These are phyloP conservation scores for Himalopsyche anomala DNA, from an alignment of 2,888 invertebrate species.

Conservation along the genomic window DNA sequence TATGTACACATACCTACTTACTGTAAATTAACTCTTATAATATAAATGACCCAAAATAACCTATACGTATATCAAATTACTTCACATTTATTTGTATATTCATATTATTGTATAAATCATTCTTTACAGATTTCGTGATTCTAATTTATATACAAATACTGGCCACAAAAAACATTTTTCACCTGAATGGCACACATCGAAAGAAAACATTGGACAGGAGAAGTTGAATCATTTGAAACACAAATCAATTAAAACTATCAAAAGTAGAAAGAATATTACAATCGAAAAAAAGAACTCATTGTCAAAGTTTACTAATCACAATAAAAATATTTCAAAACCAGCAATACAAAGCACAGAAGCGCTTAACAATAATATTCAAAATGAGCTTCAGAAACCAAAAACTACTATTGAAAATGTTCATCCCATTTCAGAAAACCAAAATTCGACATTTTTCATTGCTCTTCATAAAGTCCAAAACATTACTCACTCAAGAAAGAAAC, in stretches of 20 bases:
- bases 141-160: slow-evolving; percentile 6
- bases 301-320: slow-evolving; percentile 3
- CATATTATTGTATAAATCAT: background rate
- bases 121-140: slow-evolving; percentile 26
- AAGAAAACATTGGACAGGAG: slow-evolving; percentile 13
- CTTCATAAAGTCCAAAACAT: background rate
- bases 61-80: background rate
- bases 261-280: background rate
- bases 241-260: background rate
- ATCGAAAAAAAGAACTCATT: slow-evolving; percentile 13
- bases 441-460: slow-evolving; percentile 23
- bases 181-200: slow-evolving; percentile 3
- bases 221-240: background rate
- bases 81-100: background rate
- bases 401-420: slow-evolving; percentile 1
- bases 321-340: slow-evolving; percentile 11
- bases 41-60: background rate
- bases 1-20: no score
- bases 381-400: background rate
- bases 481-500: slow-evolving; percentile 47
- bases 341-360: background rate
- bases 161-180: slow-evolving; percentile 20
- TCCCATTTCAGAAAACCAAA: slow-evolving; percentile 24
- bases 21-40: no score
- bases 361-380: background rate